Evolutionary conservation across 2,888 invertebrate genomes (phyloP).

Genomic region (Cataglyphis albicans): DNA sequence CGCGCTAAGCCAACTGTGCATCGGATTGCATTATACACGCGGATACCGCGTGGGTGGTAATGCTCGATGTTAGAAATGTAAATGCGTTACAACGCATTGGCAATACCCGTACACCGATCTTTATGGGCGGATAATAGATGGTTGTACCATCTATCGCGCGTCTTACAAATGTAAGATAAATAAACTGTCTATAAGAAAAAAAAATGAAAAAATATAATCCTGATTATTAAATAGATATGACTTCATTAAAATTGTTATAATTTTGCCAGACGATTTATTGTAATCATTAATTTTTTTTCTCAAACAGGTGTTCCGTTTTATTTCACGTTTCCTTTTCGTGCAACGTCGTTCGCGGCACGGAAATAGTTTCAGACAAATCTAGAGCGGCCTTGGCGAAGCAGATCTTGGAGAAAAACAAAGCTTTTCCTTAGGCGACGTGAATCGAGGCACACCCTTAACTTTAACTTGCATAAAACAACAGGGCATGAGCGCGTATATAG

Average conservation of each 20-base stretch:
- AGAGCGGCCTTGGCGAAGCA: slow-evolving; percentile 27
- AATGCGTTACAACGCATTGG: slow-evolving; percentile 30
- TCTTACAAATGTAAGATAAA: not conserved
- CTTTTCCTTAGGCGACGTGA: slow-evolving; percentile 20
- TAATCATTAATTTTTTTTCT: not conserved
- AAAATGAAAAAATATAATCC: not conserved
- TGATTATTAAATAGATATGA: not conserved
- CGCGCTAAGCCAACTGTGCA: slow-evolving; percentile 64
- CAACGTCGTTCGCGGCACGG: slow-evolving; percentile 5
- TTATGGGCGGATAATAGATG: slow-evolving; percentile 37
- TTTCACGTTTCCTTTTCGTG: not conserved
- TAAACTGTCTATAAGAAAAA: not conserved
- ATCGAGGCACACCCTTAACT: slow-evolving; percentile 56
- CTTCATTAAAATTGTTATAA: slow-evolving; percentile 3
- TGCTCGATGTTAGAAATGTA: slow-evolving; percentile 57
- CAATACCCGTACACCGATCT: slow-evolving; percentile 12
- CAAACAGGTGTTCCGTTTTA: not conserved
- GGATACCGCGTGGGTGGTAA: slow-evolving; percentile 62
- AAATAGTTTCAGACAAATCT: slow-evolving; percentile 47
- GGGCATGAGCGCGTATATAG: slow-evolving; percentile 39
- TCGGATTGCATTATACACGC: slow-evolving; percentile 63
- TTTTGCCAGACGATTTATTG: not conserved
- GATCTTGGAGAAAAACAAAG: slow-evolving; percentile 11
- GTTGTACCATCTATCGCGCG: slow-evolving; percentile 36
- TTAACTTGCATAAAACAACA: slow-evolving; percentile 64